phyloP scores from a whole-genome alignment of 2,888 invertebrate species.

The Rhaphigaster nebulosa region DNA sequence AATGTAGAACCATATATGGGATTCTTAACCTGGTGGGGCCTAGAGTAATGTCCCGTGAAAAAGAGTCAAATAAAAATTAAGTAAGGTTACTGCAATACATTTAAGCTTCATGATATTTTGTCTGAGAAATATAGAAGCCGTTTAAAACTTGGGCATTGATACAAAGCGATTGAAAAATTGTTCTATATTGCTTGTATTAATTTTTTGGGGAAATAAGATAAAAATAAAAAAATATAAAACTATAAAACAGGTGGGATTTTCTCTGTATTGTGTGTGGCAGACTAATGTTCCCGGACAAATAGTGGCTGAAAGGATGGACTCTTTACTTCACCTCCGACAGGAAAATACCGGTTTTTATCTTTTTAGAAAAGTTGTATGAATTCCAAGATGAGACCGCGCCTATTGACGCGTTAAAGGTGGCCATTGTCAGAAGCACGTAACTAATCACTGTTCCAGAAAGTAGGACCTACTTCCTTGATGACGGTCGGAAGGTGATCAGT shows the following conservation, averaged over 20 bases:
- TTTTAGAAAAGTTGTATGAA: conserved; percentile 36
- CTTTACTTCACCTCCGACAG: background rate
- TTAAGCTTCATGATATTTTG: too few relatives aligned
- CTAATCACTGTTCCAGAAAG: conserved; percentile 49
- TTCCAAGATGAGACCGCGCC: conserved; percentile 6
- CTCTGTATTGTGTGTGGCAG: background rate
- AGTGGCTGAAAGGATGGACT: background rate
- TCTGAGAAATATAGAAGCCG: too few relatives aligned
- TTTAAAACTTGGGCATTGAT: too few relatives aligned
- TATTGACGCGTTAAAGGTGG: conserved; percentile 16
- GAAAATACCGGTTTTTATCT: conserved; percentile 38
- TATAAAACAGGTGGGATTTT: background rate
- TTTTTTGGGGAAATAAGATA: too few relatives aligned
- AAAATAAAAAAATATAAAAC: background rate
- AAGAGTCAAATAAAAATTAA: too few relatives aligned
- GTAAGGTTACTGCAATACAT: too few relatives aligned
- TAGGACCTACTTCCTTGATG: conserved; percentile 49
- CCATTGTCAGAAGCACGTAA: conserved; percentile 48
- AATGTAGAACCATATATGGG: too few relatives aligned
- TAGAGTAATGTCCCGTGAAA: too few relatives aligned
- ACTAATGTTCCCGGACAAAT: background rate
- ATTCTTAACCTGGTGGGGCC: too few relatives aligned
- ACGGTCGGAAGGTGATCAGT: conserved; percentile 28
- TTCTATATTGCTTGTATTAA: too few relatives aligned
- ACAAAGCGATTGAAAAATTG: too few relatives aligned